These are phyloP conservation scores for Pogonophryne albipinna DNA, from an alignment of 2,797 vertebrate genomes.

Conservation along the genomic window DNA sequence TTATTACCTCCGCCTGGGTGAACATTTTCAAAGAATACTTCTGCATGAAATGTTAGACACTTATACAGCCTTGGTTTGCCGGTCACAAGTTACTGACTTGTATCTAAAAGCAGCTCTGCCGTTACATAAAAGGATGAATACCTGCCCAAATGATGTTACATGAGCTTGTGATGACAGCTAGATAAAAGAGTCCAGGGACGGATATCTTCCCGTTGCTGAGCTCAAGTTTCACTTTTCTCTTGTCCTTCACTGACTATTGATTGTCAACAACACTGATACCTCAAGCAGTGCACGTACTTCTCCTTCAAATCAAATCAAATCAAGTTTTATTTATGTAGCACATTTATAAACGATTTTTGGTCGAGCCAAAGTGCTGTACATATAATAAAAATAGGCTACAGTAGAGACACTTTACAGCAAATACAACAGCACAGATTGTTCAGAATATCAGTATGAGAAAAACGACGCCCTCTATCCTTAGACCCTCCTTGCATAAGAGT, in stretches of 20 bases:
- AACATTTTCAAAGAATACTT: slow-evolving; percentile 68
- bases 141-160: slow-evolving; percentile 60
- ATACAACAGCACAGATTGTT: no score
- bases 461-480: no score
- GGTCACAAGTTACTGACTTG: slow-evolving; percentile 54
- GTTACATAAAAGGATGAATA: slow-evolving; percentile 57
- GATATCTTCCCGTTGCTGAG: slow-evolving; percentile 35
- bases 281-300: background rate
- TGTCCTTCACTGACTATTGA: slow-evolving; percentile 60
- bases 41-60: slow-evolving; percentile 63
- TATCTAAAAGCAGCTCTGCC: slow-evolving; percentile 59
- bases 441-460: no score
- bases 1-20: slow-evolving; percentile 71
- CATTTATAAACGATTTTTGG: no score
- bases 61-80: slow-evolving; percentile 38
- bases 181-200: slow-evolving; percentile 42
- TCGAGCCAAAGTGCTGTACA: no score
- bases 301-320: no score
- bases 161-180: slow-evolving; percentile 44
- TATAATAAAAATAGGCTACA: no score
- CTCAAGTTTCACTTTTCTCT: slow-evolving; percentile 50
- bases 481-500: background rate
- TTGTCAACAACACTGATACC: slow-evolving; percentile 58
- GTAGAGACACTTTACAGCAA: no score
- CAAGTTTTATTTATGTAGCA: no score